phyloP scores from a whole-genome alignment of 2,888 invertebrate species.

The Melieria crassipennis region DNA sequence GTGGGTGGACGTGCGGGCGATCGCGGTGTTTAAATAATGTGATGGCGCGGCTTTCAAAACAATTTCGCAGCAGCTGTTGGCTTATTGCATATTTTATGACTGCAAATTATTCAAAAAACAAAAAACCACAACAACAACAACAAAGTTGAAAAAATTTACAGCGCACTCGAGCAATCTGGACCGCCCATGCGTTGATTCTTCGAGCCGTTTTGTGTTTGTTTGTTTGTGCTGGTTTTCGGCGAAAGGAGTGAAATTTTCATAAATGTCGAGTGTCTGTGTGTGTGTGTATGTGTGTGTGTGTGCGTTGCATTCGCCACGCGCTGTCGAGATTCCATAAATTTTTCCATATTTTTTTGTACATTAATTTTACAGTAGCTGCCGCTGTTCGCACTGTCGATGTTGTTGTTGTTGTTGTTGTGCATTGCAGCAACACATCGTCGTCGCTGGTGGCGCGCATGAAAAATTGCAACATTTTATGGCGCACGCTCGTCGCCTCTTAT shows the following conservation, averaged over 20 bases:
- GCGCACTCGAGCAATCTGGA: too few species aligned
- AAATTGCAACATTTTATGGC: slow-evolving; percentile 16
- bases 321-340: slow-evolving; percentile 25
- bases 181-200: too few species aligned
- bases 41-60: slow-evolving; percentile 67
- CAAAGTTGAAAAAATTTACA: background rate
- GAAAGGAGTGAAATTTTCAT: slow-evolving; percentile 38
- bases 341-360: slow-evolving; percentile 24
- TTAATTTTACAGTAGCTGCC: background rate
- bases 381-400: background rate
- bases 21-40: slow-evolving; percentile 61
- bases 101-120: slow-evolving; percentile 66
- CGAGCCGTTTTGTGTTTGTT: too few species aligned
- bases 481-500: slow-evolving; percentile 8
- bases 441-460: slow-evolving; percentile 19
- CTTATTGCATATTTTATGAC: slow-evolving; percentile 67
- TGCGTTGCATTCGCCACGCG: slow-evolving; percentile 1
- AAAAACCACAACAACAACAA: slow-evolving; percentile 42
- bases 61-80: slow-evolving; percentile 66
- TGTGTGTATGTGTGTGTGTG: background rate
- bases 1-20: slow-evolving; percentile 10
- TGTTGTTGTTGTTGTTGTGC: slow-evolving; percentile 11
- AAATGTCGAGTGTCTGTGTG: slow-evolving; percentile 18
- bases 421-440: slow-evolving; percentile 3
- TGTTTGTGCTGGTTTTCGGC: slow-evolving; percentile 25